These are phyloP conservation scores for Apis laboriosa DNA, from an alignment of 1,140 invertebrate genomes.

Conservation along the genomic window DNA sequence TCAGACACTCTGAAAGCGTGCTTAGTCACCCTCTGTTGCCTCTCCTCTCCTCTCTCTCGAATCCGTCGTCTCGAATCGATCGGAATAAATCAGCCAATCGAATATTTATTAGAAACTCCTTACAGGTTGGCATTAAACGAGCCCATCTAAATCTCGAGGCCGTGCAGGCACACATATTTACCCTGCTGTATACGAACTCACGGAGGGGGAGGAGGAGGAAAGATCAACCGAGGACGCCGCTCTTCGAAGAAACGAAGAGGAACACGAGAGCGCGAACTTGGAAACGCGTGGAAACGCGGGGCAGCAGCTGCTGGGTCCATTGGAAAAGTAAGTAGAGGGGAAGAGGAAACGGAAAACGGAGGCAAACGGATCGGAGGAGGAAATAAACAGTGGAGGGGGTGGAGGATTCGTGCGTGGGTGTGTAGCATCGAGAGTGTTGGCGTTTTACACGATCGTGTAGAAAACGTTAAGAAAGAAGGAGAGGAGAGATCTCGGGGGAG, in stretches of 20 bases:
- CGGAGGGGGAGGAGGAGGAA: too few species aligned
- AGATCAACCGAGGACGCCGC: neutral
- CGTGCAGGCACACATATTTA: neutral
- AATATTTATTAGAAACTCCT: constrained; percentile 41
- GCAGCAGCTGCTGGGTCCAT: neutral
- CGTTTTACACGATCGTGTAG: too few species aligned
- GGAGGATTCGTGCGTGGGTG: too few species aligned
- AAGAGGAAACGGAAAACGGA: neutral
- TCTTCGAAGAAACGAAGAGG: neutral
- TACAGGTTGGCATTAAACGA: constrained; percentile 15
- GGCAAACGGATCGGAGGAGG: neutral
- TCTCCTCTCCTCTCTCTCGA: constrained; percentile 16
- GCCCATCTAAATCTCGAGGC: constrained; percentile 10
- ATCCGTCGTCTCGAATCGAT: constrained; percentile 2
- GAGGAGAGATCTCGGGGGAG: neutral
- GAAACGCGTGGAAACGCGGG: neutral
- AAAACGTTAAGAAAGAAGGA: neutral
- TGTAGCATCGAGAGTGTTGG: too few species aligned
- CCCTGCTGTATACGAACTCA: neutral
- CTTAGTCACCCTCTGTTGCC: constrained; percentile 16
- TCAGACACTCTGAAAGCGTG: constrained; percentile 17
- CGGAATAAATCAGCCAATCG: constrained; percentile 39
- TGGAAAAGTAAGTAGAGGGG: neutral
- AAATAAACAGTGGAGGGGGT: neutral
- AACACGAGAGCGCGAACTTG: neutral